A percentile compares a stretch with the other conserved stretches of the same genome.
Conservation (phyloP, 2,888 invertebrate species). For the Epinotia ramella region DNA sequence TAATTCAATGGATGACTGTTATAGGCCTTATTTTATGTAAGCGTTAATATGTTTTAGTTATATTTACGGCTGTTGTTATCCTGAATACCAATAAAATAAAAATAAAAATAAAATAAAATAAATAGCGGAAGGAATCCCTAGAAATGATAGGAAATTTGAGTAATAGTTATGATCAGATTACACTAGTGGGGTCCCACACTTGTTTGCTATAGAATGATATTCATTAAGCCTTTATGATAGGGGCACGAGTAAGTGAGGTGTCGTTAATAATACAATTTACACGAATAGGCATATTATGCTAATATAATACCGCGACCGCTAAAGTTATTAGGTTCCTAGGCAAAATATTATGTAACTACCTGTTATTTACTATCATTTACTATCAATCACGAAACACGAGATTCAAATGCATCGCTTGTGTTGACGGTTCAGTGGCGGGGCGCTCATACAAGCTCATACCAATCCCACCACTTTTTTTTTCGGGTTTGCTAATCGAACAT, state of each 20-base stretch:
- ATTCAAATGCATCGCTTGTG: not conserved
- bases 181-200: slow-evolving; percentile 22
- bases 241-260: slow-evolving; percentile 5
- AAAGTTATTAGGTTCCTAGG: not conserved
- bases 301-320: not conserved
- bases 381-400: not conserved
- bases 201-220: slow-evolving; percentile 4
- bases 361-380: not conserved
- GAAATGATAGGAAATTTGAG: slow-evolving; percentile 33
- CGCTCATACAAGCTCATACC: no score
- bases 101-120: no score
- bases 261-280: slow-evolving; percentile 9
- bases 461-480: no score
- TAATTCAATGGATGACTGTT: no score
- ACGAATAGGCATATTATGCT: slow-evolving; percentile 5
- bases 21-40: no score
- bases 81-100: no score
- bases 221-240: not conserved
- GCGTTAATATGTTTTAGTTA: no score
- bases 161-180: slow-evolving; percentile 32
- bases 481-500: no score
- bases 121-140: slow-evolving; percentile 40
- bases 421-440: not conserved
- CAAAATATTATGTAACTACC: not conserved
- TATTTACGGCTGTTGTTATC: no score